A percentile compares a stretch with the other conserved stretches of the same genome.
phyloP scores from a whole-genome alignment of 2,113 vertebrate species.

The Cepphus grylle region DNA sequence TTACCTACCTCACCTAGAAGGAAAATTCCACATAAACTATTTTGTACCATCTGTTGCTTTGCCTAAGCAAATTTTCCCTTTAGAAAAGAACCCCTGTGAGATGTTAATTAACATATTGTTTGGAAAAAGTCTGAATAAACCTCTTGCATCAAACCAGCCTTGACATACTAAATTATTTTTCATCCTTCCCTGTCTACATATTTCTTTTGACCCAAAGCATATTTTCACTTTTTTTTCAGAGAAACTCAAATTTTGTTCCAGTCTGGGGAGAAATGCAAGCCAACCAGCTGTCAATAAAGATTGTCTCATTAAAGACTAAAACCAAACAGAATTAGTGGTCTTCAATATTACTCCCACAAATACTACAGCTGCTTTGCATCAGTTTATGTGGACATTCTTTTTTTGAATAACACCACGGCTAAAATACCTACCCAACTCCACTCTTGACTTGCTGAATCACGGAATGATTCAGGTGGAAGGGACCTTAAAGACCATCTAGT shows the following conservation, averaged over 20 bases:
- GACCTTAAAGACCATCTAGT: not conserved
- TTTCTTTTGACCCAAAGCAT: not conserved
- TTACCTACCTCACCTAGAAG: not conserved
- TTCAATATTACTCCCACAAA: not conserved
- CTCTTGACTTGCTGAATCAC: not conserved
- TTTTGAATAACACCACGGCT: not conserved
- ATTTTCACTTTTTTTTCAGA: not conserved
- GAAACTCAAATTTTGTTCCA: not conserved
- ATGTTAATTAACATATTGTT: not conserved
- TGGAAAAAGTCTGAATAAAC: not conserved
- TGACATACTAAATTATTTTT: not conserved
- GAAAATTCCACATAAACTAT: not conserved
- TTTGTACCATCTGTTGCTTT: not conserved
- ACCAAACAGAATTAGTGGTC: not conserved
- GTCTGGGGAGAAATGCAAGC: not conserved
- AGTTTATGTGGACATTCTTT: not conserved
- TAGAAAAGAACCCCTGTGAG: not conserved
- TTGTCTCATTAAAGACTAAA: not conserved
- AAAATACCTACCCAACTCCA: not conserved
- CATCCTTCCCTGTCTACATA: not conserved
- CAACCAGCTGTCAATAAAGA: not conserved
- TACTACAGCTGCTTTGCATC: not conserved
- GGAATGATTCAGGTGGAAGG: not conserved
- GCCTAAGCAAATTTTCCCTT: not conserved
- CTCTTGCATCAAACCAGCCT: not conserved